These are phyloP conservation scores for Pomacea maculata DNA, from an alignment of 1,140 invertebrate genomes.

Conservation along the genomic window DNA sequence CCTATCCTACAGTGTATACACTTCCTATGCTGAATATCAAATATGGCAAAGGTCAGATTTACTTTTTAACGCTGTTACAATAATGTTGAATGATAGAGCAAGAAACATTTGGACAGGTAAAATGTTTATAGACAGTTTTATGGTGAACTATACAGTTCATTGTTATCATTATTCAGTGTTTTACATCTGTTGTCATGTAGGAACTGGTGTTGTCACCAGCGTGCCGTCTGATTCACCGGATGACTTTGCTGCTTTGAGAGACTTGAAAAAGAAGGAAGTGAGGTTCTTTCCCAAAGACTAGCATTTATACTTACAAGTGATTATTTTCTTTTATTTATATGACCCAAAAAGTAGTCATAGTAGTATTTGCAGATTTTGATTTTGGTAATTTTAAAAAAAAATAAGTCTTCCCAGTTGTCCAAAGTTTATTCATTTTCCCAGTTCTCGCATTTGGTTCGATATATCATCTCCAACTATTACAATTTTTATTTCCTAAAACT, in stretches of 20 bases:
- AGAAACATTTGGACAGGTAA: too few species aligned
- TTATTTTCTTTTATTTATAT: background rate
- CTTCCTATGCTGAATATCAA: constrained; percentile 98
- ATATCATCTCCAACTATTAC: too few species aligned
- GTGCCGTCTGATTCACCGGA: constrained; percentile 99
- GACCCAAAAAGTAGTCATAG: too few species aligned
- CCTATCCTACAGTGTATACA: constrained; percentile 86
- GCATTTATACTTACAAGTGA: constrained; percentile 1
- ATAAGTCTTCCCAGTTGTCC: background rate
- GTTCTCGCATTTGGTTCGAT: too few species aligned
- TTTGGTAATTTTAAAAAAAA: background rate
- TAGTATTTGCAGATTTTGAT: too few species aligned
- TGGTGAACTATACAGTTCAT: background rate
- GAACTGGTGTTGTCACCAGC: constrained; percentile 97
- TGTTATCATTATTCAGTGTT: background rate
- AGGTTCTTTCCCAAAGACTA: constrained; percentile 10
- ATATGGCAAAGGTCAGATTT: constrained; percentile 81
- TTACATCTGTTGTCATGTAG: constrained; percentile 25
- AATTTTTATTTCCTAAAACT: too few species aligned
- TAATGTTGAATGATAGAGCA: too few species aligned
- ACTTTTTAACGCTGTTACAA: too few species aligned
- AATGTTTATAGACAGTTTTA: too few species aligned
- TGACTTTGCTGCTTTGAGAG: constrained; percentile 94
- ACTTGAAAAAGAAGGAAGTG: constrained; percentile 91
- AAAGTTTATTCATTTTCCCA: background rate